phyloP scores from a whole-genome alignment of 1,140 invertebrate genomes.

The Grapholita molesta region DNA sequence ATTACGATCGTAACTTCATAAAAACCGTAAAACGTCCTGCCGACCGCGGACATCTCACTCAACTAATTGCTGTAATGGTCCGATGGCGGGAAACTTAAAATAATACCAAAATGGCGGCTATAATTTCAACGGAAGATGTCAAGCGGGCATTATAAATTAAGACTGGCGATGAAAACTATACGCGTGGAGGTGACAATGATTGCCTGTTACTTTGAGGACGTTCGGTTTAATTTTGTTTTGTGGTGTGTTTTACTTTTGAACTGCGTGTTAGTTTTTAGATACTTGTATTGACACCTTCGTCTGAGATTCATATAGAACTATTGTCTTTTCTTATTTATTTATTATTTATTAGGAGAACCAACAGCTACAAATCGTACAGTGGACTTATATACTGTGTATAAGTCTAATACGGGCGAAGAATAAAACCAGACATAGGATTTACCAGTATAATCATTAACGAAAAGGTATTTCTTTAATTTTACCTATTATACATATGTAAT shows the following conservation, averaged over 20 bases:
- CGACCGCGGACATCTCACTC: conserved; percentile 70
- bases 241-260: neutral
- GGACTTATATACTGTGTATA: too few species aligned
- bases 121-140: conserved; percentile 64
- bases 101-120: conserved; percentile 50
- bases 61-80: conserved; percentile 70
- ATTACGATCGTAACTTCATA: conserved; percentile 48
- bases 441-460: too few species aligned
- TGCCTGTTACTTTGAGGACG: conserved; percentile 56
- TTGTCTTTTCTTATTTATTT: too few species aligned
- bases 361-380: too few species aligned
- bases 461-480: too few species aligned
- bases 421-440: too few species aligned
- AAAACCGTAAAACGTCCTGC: conserved; percentile 60
- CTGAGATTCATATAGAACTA: too few species aligned
- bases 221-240: conserved; percentile 31
- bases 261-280: neutral
- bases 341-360: too few species aligned
- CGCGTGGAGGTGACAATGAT: conserved; percentile 64
- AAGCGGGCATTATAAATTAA: conserved; percentile 67
- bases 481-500: too few species aligned
- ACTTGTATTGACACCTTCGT: neutral
- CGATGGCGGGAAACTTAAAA: conserved; percentile 61
- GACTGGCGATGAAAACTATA: conserved; percentile 69
- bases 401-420: too few species aligned